phyloP scores from a whole-genome alignment of 2,888 invertebrate genomes.

The Acanthosepion lycidas region DNA sequence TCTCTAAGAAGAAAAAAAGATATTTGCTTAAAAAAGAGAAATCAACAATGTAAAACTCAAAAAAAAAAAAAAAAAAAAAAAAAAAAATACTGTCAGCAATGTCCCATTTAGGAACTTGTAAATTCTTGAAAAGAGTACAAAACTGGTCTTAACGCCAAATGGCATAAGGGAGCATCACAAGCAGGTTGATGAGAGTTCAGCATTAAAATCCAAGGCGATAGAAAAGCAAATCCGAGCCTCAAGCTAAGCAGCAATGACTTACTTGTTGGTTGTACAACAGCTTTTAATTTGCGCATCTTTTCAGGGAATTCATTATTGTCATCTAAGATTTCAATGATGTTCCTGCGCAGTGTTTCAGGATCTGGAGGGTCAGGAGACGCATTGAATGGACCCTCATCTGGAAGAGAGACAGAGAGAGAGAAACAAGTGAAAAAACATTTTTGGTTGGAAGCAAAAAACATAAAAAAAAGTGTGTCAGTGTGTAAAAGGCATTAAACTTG shows the following conservation, averaged over 20 bases:
- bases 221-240: neutral
- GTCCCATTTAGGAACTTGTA: too few relatives aligned
- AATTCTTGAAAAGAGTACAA: too few relatives aligned
- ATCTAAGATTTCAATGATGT: conserved; percentile 73
- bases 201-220: neutral
- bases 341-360: conserved; percentile 71
- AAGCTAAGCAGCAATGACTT: conserved; percentile 48
- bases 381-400: conserved; percentile 45
- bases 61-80: too few relatives aligned
- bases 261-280: conserved; percentile 70
- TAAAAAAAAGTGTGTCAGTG: too few relatives aligned
- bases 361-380: conserved; percentile 71
- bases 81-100: too few relatives aligned
- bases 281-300: conserved; percentile 71
- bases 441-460: neutral
- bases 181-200: too few relatives aligned
- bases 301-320: conserved; percentile 72
- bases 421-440: neutral
- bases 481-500: too few relatives aligned
- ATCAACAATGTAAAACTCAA: too few relatives aligned
- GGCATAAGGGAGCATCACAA: too few relatives aligned
- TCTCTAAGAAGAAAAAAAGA: conserved; percentile 48
- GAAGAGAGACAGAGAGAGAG: neutral
- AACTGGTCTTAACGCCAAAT: too few relatives aligned
- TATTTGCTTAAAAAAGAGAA: too few relatives aligned